Conservation (phyloP, 2,888 invertebrate species). For the Sphaeridia pumilis region DNA sequence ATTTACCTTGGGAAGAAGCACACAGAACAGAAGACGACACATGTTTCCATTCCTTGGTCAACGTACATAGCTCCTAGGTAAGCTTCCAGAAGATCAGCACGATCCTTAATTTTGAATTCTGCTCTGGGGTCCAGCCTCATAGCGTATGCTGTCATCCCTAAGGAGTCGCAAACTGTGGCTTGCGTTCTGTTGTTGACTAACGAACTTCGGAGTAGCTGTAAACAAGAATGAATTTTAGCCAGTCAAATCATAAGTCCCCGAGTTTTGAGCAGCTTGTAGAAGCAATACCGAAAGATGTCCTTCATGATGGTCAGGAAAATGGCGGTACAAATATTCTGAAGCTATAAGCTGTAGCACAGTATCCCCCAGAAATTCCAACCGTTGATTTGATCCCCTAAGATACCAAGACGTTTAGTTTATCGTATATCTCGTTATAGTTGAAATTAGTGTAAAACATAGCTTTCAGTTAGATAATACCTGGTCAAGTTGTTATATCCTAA, state of each 20-base stretch:
- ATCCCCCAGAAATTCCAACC: slow-evolving; percentile 93
- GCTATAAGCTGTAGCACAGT: slow-evolving; percentile 94
- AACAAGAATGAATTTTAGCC: too few relatives aligned
- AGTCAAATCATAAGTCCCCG: too few relatives aligned
- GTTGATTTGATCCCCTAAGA: slow-evolving; percentile 80
- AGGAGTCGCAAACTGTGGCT: slow-evolving; percentile 94
- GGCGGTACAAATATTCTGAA: slow-evolving; percentile 91
- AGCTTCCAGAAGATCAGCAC: slow-evolving; percentile 92
- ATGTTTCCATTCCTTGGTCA: slow-evolving; percentile 81
- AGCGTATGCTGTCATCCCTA: slow-evolving; percentile 85
- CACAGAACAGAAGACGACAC: slow-evolving; percentile 82
- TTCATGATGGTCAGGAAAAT: slow-evolving; percentile 98
- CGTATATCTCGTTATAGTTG: too few relatives aligned
- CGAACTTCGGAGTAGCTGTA: slow-evolving; percentile 77
- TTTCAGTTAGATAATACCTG: slow-evolving; percentile 41
- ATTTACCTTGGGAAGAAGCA: slow-evolving; percentile 84
- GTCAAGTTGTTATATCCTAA: slow-evolving; percentile 94
- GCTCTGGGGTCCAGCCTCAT: slow-evolving; percentile 83
- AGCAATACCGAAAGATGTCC: slow-evolving; percentile 92
- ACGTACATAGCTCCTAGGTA: slow-evolving; percentile 93
- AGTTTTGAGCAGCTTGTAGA: too few relatives aligned
- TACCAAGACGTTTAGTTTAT: too few relatives aligned
- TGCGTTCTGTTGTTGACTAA: slow-evolving; percentile 97
- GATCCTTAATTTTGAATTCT: slow-evolving; percentile 84
- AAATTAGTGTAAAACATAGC: neutral